These are phyloP conservation scores for Betta splendens DNA, from an alignment of 2,797 vertebrate species.

Conservation along the genomic window DNA sequence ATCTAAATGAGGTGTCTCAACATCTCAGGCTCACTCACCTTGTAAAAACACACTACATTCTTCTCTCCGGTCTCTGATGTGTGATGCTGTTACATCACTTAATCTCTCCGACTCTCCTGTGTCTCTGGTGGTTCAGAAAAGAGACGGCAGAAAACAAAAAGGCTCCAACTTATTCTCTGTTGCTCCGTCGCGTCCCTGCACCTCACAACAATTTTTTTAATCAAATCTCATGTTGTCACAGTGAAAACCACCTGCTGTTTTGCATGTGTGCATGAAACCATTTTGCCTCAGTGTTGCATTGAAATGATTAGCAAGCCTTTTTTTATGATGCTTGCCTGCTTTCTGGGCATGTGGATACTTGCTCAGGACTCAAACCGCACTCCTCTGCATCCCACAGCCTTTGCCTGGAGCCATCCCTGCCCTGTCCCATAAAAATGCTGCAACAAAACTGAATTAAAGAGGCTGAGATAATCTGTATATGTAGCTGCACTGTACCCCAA, in stretches of 20 bases:
- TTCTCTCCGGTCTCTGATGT: constrained; percentile 34
- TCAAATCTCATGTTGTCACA: constrained; percentile 17
- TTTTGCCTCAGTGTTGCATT: constrained; percentile 57
- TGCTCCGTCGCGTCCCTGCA: constrained; percentile 12
- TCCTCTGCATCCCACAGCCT: constrained; percentile 62
- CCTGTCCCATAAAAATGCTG: constrained; percentile 69
- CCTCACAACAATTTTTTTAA: constrained; percentile 11
- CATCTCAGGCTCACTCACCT: constrained; percentile 62
- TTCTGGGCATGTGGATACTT: constrained; percentile 72
- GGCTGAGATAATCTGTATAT: constrained; percentile 66
- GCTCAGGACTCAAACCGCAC: constrained; percentile 54
- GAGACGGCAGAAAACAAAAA: constrained; percentile 22
- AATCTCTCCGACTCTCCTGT: constrained; percentile 13
- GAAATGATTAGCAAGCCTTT: constrained; percentile 78
- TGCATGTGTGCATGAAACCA: constrained; percentile 47
- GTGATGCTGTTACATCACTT: constrained; percentile 42
- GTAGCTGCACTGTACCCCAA: constrained; percentile 48
- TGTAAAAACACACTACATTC: constrained; percentile 52
- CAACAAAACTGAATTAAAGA: constrained; percentile 69
- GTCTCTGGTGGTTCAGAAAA: constrained; percentile 19
- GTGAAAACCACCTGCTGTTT: constrained; percentile 59
- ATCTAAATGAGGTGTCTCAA: constrained; percentile 85
- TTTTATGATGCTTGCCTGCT: constrained; percentile 74
- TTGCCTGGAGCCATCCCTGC: constrained; percentile 66
- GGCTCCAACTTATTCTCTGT: constrained; percentile 12